A percentile compares a stretch with the other conserved stretches of the same genome.
Evolutionary conservation across 2,113 vertebrate genomes (phyloP).

Genomic region (Orthonyx spaldingii): DNA sequence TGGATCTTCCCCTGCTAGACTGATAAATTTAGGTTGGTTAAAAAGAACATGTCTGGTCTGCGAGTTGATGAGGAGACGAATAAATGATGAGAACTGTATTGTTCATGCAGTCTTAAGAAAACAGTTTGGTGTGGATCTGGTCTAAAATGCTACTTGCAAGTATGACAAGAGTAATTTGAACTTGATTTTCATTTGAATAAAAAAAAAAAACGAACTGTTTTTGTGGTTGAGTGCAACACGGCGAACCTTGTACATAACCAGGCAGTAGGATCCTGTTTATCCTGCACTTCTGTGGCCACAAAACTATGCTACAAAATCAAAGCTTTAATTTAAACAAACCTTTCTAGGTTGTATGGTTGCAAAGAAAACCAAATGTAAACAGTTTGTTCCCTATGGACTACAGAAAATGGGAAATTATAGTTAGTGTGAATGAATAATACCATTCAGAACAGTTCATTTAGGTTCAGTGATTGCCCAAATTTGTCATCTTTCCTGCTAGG

Average conservation of each 20-base stretch:
- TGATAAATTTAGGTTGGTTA: neutral
- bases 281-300: neutral
- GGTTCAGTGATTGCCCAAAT: neutral
- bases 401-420: neutral
- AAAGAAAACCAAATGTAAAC: constrained; percentile 17
- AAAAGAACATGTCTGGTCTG: neutral
- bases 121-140: neutral
- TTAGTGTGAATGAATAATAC: neutral
- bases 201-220: neutral
- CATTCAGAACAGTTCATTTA: neutral
- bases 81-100: neutral
- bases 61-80: neutral
- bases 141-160: neutral
- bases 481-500: neutral
- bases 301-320: neutral
- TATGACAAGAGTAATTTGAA: neutral
- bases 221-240: neutral
- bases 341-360: neutral
- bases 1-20: neutral
- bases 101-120: neutral
- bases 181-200: neutral
- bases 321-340: constrained; percentile 32
- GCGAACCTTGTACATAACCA: neutral
- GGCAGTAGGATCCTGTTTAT: neutral
- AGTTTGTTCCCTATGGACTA: neutral